A percentile compares a stretch with the other conserved stretches of the same genome.
Conservation (phyloP, 2,113 vertebrate species). For the Tychaedon coryphoeus region DNA sequence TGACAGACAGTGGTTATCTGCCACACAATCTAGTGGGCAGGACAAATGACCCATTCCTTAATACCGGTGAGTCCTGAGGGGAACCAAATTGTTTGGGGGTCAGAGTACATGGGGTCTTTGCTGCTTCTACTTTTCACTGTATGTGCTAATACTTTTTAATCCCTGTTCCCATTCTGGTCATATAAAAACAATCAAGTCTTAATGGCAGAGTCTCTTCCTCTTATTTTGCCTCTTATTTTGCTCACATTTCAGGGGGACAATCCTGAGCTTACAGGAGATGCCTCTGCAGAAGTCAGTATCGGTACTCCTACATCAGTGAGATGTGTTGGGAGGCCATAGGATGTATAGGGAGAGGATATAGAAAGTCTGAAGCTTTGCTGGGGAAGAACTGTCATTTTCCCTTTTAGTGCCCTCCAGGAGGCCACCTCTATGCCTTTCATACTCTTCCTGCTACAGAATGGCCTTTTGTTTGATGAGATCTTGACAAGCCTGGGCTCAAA, state of each 20-base stretch:
- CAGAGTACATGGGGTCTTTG: neutral
- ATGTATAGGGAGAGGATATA: neutral
- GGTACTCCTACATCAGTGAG: neutral
- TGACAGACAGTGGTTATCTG: neutral
- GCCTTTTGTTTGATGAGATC: neutral
- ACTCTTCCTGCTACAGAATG: neutral
- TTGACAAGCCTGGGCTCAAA: neutral
- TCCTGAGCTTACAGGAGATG: neutral
- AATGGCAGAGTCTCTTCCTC: neutral
- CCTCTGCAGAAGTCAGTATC: neutral
- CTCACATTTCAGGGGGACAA: neutral
- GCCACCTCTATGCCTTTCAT: neutral
- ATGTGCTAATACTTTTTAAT: neutral
- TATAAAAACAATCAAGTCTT: neutral
- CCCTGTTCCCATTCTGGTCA: neutral
- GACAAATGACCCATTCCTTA: fast-evolving
- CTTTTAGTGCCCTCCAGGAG: neutral
- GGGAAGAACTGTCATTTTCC: neutral
- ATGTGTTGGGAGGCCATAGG: neutral
- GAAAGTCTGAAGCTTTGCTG: neutral
- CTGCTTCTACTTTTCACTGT: neutral
- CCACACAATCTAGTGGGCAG: neutral
- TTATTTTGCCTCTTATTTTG: neutral
- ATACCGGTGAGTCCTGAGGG: neutral
- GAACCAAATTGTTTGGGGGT: neutral